These are phyloP conservation scores for Mesitornis unicolor DNA, from an alignment of 2,113 vertebrate genomes.

Conservation along the genomic window DNA sequence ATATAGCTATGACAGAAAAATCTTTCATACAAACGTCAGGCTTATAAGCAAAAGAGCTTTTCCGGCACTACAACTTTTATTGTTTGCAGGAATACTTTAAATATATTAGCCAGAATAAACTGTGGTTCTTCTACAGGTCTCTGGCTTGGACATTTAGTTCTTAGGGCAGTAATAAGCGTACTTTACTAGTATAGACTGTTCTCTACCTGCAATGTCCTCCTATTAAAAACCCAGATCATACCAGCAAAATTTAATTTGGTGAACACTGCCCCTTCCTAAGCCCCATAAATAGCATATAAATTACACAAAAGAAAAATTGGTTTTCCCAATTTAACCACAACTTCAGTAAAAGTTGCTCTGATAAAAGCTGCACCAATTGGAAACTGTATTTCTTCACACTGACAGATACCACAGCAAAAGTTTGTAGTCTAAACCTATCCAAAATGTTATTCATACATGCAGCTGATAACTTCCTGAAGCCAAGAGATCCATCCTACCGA, in stretches of 20 bases:
- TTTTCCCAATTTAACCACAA: not conserved
- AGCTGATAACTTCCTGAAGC: not conserved
- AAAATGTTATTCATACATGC: not conserved
- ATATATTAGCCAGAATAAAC: not conserved
- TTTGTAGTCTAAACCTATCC: not conserved
- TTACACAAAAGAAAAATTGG: not conserved
- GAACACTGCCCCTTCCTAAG: not conserved
- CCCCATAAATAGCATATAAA: not conserved
- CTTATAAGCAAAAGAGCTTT: not conserved
- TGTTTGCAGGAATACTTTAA: not conserved
- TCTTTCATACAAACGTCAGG: not conserved
- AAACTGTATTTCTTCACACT: not conserved
- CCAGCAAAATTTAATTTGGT: not conserved
- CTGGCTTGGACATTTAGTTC: not conserved
- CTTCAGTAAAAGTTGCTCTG: not conserved
- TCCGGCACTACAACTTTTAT: not conserved
- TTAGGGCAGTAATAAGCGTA: not conserved
- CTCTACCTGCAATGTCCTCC: not conserved
- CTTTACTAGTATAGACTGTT: not conserved
- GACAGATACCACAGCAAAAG: not conserved
- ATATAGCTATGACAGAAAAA: not conserved
- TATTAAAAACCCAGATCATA: not conserved
- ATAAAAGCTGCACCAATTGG: not conserved
- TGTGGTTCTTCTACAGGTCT: not conserved
- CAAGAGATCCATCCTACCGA: not conserved